Conservation (phyloP, 92 coral and sea anemone genomes). For the Parazoanthus atlanticus region DNA sequence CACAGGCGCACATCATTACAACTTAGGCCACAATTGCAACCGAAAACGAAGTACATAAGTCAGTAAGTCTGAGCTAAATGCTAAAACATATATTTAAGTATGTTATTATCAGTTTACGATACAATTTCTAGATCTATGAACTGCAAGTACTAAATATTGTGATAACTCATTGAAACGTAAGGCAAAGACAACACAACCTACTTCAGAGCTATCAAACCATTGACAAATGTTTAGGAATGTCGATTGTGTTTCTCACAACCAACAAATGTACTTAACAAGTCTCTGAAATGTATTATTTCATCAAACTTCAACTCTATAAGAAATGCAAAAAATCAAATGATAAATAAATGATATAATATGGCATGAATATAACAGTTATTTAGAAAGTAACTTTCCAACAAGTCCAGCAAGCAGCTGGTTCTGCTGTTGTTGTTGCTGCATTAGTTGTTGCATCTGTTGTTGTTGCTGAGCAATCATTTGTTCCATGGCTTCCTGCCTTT, state of each 20-base stretch:
- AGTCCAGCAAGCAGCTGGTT: slow-evolving; percentile 29
- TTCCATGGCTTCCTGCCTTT: slow-evolving; percentile 19
- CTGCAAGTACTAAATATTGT: too few relatives aligned
- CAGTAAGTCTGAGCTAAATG: too few relatives aligned
- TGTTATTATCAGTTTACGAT: too few relatives aligned
- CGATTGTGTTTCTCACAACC: too few relatives aligned
- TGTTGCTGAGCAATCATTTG: slow-evolving; percentile 9
- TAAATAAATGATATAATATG: neutral
- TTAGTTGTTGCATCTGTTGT: slow-evolving; percentile 16
- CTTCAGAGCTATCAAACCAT: too few relatives aligned
- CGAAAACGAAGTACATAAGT: neutral
- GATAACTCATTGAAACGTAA: too few relatives aligned
- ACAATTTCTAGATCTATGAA: too few relatives aligned
- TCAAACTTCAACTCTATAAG: neutral
- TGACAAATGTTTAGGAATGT: too few relatives aligned
- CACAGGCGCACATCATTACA: neutral
- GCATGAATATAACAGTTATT: neutral
- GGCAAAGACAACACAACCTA: too few relatives aligned
- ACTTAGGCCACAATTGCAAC: neutral
- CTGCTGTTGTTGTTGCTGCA: slow-evolving; percentile 30
- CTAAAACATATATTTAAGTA: too few relatives aligned
- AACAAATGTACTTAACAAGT: too few relatives aligned
- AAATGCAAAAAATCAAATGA: neutral
- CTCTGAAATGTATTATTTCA: too few relatives aligned
- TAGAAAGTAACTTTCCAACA: slow-evolving; percentile 7